Evolutionary conservation across 2,888 invertebrate species (phyloP).

Genomic region (Piscicola geometra): DNA sequence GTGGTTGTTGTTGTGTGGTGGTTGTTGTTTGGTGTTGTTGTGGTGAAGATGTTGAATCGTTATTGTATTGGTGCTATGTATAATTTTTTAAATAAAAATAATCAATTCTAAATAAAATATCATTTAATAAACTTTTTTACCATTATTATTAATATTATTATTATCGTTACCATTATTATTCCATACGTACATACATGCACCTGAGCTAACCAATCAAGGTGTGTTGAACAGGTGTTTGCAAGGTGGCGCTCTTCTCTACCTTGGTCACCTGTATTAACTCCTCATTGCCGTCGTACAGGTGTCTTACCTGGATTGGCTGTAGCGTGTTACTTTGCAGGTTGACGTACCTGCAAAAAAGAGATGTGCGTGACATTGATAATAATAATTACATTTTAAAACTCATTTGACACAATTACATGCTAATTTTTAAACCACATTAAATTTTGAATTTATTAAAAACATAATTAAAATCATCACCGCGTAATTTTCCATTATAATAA

Average conservation of each 20-base stretch:
- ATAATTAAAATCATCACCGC: neutral
- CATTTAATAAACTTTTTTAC: too few species aligned
- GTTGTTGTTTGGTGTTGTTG: too few species aligned
- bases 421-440: too few species aligned
- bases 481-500: neutral
- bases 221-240: neutral
- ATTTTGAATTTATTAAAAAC: neutral
- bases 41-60: too few species aligned
- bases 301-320: conserved; percentile 56
- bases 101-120: too few species aligned
- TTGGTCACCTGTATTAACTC: conserved; percentile 48
- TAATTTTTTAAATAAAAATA: too few species aligned
- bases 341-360: conserved; percentile 50
- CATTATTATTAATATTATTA: too few species aligned
- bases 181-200: too few species aligned
- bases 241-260: conserved; percentile 43
- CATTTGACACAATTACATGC: too few species aligned
- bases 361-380: neutral
- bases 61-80: too few species aligned
- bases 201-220: neutral
- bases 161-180: too few species aligned
- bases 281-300: conserved; percentile 64
- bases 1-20: too few species aligned
- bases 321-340: conserved; percentile 49
- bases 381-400: neutral